phyloP scores from a whole-genome alignment of 2,888 invertebrate species.

The Diplolepis rosae region DNA sequence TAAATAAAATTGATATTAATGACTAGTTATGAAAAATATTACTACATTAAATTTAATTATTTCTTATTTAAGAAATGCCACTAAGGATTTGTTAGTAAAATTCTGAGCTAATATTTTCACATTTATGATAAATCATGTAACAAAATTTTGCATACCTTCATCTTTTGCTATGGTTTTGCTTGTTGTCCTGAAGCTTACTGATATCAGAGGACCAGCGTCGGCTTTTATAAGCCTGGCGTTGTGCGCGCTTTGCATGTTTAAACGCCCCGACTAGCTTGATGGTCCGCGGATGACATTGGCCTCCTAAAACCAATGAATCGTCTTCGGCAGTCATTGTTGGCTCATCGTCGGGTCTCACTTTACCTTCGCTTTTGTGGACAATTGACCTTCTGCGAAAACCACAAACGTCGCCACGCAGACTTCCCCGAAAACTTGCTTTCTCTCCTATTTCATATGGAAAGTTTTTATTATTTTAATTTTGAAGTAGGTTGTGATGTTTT shows the following conservation, averaged over 20 bases:
- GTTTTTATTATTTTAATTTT: too few relatives aligned
- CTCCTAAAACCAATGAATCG: constrained; percentile 66
- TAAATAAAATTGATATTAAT: background rate
- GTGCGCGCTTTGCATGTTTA: constrained; percentile 65
- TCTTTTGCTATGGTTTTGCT: constrained; percentile 56
- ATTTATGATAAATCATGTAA: background rate
- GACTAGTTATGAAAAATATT: too few relatives aligned
- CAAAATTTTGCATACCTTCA: constrained; percentile 62
- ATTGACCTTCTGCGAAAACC: constrained; percentile 38
- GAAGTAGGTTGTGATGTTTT: too few relatives aligned
- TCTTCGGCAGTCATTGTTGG: constrained; percentile 59
- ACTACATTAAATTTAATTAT: too few relatives aligned
- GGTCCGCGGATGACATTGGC: constrained; percentile 67
- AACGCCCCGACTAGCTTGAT: constrained; percentile 45
- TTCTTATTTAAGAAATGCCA: background rate
- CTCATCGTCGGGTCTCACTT: constrained; percentile 58
- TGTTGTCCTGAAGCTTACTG: constrained; percentile 67
- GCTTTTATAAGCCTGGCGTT: constrained; percentile 65
- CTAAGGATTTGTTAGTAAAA: background rate
- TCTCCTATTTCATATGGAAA: too few relatives aligned
- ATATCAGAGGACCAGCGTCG: constrained; percentile 56
- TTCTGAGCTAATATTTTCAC: background rate
- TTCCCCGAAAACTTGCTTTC: constrained; percentile 36
- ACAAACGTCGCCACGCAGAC: constrained; percentile 7
- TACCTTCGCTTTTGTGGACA: constrained; percentile 53